Base-by-base conservation (phyloP, 2,888 invertebrate genomes). In the Spilosoma lubricipeda region DNA sequence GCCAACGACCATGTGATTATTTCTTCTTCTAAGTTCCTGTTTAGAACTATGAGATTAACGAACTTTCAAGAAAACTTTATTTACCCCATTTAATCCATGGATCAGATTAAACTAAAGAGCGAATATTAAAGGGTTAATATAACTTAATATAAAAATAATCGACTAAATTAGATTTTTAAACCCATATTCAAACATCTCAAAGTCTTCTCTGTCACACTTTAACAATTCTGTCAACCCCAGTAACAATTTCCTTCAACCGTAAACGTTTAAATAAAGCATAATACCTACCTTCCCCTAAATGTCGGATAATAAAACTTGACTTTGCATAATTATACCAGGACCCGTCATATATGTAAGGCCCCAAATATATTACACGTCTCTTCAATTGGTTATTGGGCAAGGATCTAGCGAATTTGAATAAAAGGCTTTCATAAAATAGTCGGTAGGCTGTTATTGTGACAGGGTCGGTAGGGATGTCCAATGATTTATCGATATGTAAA, bases 351-450 rank as follows among this genome's bases (percentile, higher is more conserved):
- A 88, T 87, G 85, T 86, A 89, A 86, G 90, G 89, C 87, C 84
- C 82, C 80, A 87, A 87, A 91, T 89, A 91, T 92, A 92, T 91
- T 88, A 87, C 82, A 81, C 84, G 76, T 30, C 77, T 87, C 81
- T 85, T 59, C 77, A 86, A 93, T 91, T 91, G 92, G 92, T 91
- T 94, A 94, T 93, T 93, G 93, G 92, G 89, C 86, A 85, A 89
- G 91, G 92, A 91, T 92, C 92, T 88, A 85, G 89, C 82, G 90
- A 92, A 95, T 95, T 95, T 95, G 94, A 95, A 95, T 95, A 95
- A 95, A 95, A 93, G 94, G 92, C 87, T 80, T 86, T 92, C 92
- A 91, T 95, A 94, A 95, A 95, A 93, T 94, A 93, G 93, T 93
- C 93, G 91, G 90, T 82, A 86, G 89, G 88, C 90, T 93, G 93